Base-by-base conservation (phyloP, 2,797 vertebrate species). In the Scarus forsteni region DNA sequence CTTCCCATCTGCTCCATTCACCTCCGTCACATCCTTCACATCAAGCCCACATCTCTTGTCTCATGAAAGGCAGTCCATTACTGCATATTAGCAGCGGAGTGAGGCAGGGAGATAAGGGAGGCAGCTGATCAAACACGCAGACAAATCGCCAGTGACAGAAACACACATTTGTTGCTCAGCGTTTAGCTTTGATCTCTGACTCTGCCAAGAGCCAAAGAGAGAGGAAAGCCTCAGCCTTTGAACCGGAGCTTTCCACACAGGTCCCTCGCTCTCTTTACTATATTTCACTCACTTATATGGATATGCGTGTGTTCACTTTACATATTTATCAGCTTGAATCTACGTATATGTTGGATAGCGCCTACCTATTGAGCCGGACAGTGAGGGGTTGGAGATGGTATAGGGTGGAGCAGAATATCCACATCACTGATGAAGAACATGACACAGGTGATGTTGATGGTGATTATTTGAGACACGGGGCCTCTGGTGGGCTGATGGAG, bases 141-240 rank as follows among this genome's bases (percentile, higher is more conserved):
- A 91, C 90, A 93, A 93, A 94, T 87, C 85, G 62, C 85, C 85
- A 88, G 82, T 87, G 93, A 93, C 90, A 94, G 86, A 92, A 92
- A 93, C 90, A 93, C 79, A 90, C 91, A 93, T 93, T 92, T 87
- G 88, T 89, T 90, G 89, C 89, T 83, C 77, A 53, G 83, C 70
- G 36, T 89, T 92, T 90, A 89, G 87, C 92, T 94, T 94, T 94
- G 91, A 94, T 94, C 90, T 92, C 85, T 79, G 80, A 85, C 83
- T 83, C 89, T 84, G 81, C 86, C 79, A 61, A 81, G 79, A 83
- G 88, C 79, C 79, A 73, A 77, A 75, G 83, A 82, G 83, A 88
- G 82, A 84, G 73, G 80, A 56, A 67, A 88, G 86, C 69, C 78
- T 79, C 79, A 88, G 90, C 86, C 90, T 93, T 94, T 94, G 90